Conservation (phyloP, 2,797 vertebrate genomes). For the Steatocranus sp. region DNA sequence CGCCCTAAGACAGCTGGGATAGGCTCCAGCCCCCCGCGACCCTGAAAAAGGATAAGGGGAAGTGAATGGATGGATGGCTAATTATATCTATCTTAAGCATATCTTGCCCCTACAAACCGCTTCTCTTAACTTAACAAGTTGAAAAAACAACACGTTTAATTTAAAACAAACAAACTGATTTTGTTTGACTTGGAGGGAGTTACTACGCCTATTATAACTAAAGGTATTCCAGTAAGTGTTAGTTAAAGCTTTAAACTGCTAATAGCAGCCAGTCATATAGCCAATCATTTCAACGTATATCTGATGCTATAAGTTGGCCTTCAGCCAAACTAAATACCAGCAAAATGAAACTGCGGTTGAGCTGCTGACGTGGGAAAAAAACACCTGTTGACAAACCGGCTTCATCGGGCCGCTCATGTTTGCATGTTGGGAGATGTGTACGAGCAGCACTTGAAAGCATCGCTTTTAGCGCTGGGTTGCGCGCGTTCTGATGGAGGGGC, state of each 20-base stretch:
- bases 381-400: neutral
- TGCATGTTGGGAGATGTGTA: neutral
- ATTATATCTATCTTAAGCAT: neutral
- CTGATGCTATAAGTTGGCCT: neutral
- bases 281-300: neutral
- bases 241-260: neutral
- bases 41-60: neutral
- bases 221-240: neutral
- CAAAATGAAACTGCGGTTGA: neutral
- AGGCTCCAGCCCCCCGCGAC: neutral
- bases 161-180: neutral
- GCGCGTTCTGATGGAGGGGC: conserved; percentile 21
- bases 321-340: neutral
- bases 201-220: neutral
- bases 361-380: neutral
- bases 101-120: accelerated
- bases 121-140: neutral
- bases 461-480: conserved; percentile 15
- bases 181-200: neutral
- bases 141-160: neutral
- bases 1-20: neutral
- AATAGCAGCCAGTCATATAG: neutral
- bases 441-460: conserved; percentile 53
- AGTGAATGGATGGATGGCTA: neutral
- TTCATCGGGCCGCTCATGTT: neutral